Base-by-base conservation (phyloP, 1,140 invertebrate species). In the Dendrolimus kikuchii region DNA sequence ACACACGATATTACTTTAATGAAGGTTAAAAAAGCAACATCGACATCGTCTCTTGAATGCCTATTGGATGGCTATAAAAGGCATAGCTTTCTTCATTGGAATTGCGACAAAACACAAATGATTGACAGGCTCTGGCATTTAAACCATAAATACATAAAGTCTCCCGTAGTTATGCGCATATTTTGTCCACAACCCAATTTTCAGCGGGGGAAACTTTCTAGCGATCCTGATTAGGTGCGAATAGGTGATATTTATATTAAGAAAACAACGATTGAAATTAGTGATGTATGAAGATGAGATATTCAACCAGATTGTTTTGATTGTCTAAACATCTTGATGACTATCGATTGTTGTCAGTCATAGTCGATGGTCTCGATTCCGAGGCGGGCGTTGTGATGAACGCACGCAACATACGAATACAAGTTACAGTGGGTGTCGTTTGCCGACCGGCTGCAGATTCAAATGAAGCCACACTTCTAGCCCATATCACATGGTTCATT, bases 111-210 rank as follows among this genome's bases (percentile, higher is more conserved):
- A 80, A 77, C 63, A 70, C 60, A 72, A 68, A 68, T 78, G 79
- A 82, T 78, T 82, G 74, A 76, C 79, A 76, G 71, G 53, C 61
- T 46, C 61, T 63, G 60, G 62, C 66, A 63, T 71, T 58, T 55
- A 55, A 49, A 63, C 71, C 71, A 74, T 71, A 74, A 77, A 72
- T 68, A 71, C 66, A 70, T 55, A 54, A 53, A 62, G 52, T 63
- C 65, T 60, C 23, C 41, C 9, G 64, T 60, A 67, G 57, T 58
- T 59, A 57, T 60, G 55, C 49, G 57, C 71, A 60, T 63, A 67
- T 59, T 65, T 67, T 65, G 65, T 64, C 49, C 53, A 51, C 51
- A 60, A 71, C 51, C 43, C 43, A 50, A 46, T 57, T 57, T 44
- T 49, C 38, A 48, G 43, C 23, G 1, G 45, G 49, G 46, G 40